Percentiles rank a stretch among this genome's conserved stretches.
Conservation (phyloP, 2,797 vertebrate species). For the Tamandua tetradactyla region DNA sequence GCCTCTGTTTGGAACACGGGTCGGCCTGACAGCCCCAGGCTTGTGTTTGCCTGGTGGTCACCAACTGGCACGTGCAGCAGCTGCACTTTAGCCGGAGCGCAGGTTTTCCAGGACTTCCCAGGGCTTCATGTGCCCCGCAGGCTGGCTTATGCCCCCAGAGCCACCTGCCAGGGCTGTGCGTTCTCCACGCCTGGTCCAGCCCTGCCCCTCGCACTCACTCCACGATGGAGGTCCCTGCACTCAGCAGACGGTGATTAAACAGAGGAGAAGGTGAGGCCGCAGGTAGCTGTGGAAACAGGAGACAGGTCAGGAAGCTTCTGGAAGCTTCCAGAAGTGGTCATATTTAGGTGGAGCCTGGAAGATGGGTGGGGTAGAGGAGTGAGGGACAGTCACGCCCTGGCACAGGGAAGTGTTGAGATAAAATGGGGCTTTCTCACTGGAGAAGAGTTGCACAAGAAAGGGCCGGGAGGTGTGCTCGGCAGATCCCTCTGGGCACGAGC, state of each 20-base stretch:
- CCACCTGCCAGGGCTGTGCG: neutral
- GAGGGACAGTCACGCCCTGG: neutral
- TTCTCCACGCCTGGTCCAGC: no score
- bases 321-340: neutral
- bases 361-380: neutral
- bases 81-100: neutral
- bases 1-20: no score
- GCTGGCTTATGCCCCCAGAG: neutral
- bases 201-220: no score
- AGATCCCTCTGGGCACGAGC: neutral
- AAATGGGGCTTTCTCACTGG: neutral
- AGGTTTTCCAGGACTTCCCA: neutral
- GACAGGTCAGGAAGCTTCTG: neutral
- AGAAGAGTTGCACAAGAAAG: fast-evolving
- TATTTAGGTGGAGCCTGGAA: neutral
- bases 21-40: fast-evolving
- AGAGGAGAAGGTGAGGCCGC: neutral
- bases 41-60: neutral
- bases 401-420: neutral
- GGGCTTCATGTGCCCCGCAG: neutral
- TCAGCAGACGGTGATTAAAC: fast-evolving
- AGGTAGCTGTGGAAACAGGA: neutral
- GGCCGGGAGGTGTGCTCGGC: fast-evolving
- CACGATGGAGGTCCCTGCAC: no score
- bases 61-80: neutral